Base-by-base conservation (phyloP, 1,140 invertebrate genomes). In the Babylonia areolata region DNA sequence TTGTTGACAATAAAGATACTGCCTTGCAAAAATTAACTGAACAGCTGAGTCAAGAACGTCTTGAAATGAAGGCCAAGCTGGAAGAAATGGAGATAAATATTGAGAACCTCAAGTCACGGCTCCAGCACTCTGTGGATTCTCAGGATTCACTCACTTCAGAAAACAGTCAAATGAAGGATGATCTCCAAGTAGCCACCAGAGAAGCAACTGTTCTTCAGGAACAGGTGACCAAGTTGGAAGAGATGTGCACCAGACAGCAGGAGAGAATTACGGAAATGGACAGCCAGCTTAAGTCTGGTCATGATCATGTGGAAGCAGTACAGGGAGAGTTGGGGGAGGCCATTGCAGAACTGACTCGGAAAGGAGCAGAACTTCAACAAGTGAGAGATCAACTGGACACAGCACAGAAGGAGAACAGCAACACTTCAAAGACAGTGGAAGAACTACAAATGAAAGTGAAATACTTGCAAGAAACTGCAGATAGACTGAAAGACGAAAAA, bases 381-480 rank as follows among this genome's bases (percentile, higher is more conserved):
- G 42, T 88, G 35, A 82, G 82, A 69, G 37, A 84, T 11, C 71
- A 88, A 35, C 51, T 75, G 51, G 69, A 90, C 33, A 88, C 54
- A 51, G 40, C 87, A 3, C 78, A 85, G 69, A 89, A 89, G 84
- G 87, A 87, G 40, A 88, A 75, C 54, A 84, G 85, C 64, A 81
- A 87, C 3, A 87, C 85, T 37, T 80, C 86, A 23, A 90, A 87
- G 64, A 87, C 85, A 39, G 84, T 77, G 33, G 86, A 89, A 31
- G 90, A 90, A 54, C 69, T 87, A 33, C 88, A 90, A 54, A 87
- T 89, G 28, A 83, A 73, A n/a, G 71, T 87, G 20, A 86, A 87
- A 33, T 86, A 90, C 31, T 83, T 90, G n/a, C 77, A 86, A 69
- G 85, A 87, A 71, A 89, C 87, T 78, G 86, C 88, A 31, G 86